These are phyloP conservation scores for Pandemis cinnamomeana DNA, from an alignment of 2,888 invertebrate genomes.

Conservation along the genomic window DNA sequence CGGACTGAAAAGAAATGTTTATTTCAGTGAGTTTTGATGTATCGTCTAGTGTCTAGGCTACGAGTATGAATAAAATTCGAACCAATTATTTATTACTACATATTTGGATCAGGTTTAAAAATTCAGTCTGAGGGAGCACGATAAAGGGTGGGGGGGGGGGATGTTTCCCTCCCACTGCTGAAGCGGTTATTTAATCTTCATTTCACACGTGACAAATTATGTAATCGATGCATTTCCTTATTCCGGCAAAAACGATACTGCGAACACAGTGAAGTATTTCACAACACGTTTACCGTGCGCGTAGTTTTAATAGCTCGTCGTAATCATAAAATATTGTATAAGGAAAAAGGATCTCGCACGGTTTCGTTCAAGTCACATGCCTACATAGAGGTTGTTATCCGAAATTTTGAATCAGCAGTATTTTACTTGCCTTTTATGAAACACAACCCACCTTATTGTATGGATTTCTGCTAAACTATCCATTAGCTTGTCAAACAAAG, in stretches of 20 bases:
- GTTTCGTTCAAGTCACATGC: neutral
- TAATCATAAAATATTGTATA: neutral
- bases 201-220: too few species aligned
- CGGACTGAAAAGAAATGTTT: conserved; percentile 75
- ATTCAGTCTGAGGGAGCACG: too few species aligned
- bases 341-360: neutral
- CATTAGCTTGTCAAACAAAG: conserved; percentile 89
- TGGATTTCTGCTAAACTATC: conserved; percentile 86
- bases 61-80: too few species aligned
- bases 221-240: too few species aligned
- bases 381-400: neutral
- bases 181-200: neutral
- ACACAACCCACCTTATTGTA: conserved; percentile 78
- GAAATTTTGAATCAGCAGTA: conserved; percentile 1
- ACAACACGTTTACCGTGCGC: neutral
- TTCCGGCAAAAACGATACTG: too few species aligned
- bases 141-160: too few species aligned
- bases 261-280: too few species aligned
- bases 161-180: too few species aligned
- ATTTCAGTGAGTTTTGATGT: neutral
- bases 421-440: neutral
- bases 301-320: neutral
- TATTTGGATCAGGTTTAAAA: too few species aligned
- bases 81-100: too few species aligned
- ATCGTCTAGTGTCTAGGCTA: neutral